These are phyloP conservation scores for Amphipoea oculea DNA, from an alignment of 2,888 invertebrate genomes.

Conservation along the genomic window DNA sequence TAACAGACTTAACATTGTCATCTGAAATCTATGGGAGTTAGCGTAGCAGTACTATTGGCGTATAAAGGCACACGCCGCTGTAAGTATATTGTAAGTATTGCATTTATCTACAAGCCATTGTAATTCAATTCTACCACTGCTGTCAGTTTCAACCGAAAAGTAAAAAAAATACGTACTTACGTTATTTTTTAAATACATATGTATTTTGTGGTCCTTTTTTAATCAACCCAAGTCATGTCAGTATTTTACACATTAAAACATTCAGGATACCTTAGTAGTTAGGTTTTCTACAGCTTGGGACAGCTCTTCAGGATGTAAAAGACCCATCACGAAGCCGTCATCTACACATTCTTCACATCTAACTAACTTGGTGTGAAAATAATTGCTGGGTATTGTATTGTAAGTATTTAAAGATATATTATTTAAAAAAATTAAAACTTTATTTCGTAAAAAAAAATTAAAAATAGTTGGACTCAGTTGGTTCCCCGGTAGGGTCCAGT, in stretches of 20 bases:
- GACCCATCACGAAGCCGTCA: too few species aligned
- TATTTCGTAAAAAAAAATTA: not conserved
- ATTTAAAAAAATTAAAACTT: too few species aligned
- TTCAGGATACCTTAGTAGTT: not conserved
- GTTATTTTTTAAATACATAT: not conserved
- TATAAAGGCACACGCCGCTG: not conserved
- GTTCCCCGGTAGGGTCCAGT: not conserved
- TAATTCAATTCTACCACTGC: not conserved
- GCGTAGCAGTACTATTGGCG: not conserved
- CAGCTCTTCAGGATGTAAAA: not conserved
- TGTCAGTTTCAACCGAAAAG: not conserved
- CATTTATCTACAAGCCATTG: not conserved
- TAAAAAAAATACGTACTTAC: not conserved
- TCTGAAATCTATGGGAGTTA: slow-evolving; percentile 31
- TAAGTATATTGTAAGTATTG: not conserved
- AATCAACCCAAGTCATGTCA: not conserved
- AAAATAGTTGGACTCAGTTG: not conserved
- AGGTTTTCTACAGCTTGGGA: not conserved
- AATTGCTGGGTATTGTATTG: too few species aligned
- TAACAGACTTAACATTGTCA: slow-evolving; percentile 40
- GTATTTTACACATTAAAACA: not conserved
- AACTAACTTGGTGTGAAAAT: not conserved
- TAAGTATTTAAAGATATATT: too few species aligned
- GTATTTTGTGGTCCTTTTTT: not conserved
- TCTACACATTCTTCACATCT: not conserved